A percentile compares a stretch with the other conserved stretches of the same genome.
Evolutionary conservation across 2,797 vertebrate species (phyloP).

Genomic region (Myotis vivesi): DNA sequence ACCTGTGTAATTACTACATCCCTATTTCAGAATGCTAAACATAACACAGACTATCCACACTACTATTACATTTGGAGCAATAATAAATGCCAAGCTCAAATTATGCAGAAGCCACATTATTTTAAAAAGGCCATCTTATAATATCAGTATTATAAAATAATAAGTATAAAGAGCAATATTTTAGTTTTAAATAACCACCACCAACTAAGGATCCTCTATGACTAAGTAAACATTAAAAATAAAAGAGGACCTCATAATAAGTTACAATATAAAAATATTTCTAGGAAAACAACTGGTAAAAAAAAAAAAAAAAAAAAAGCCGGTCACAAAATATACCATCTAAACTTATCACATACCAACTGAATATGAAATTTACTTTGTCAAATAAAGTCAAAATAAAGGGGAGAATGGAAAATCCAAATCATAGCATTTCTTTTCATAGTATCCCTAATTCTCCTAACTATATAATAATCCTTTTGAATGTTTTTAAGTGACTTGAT

Average conservation of each 20-base stretch:
- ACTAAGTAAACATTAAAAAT: constrained; percentile 48
- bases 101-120: constrained; percentile 33
- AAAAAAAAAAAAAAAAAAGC: neutral
- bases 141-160: constrained; percentile 29
- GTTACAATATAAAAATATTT: constrained; percentile 39
- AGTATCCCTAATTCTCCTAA: constrained; percentile 51
- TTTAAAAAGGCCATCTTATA: constrained; percentile 14
- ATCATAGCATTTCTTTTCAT: constrained; percentile 13
- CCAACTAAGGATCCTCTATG: neutral
- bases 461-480: constrained; percentile 10
- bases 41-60: constrained; percentile 68
- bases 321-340: neutral
- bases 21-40: constrained; percentile 80
- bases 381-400: constrained; percentile 19
- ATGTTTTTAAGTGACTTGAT: constrained; percentile 6
- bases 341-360: constrained; percentile 1
- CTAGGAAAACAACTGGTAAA: neutral
- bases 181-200: constrained; percentile 51
- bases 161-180: constrained; percentile 27
- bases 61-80: constrained; percentile 61
- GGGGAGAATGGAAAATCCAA: constrained; percentile 32
- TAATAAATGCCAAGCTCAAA: constrained; percentile 50
- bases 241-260: constrained; percentile 18
- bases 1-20: constrained; percentile 84
- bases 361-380: constrained; percentile 19